Evolutionary conservation across 2,888 invertebrate species (phyloP).

Genomic region (Lasioglossum marginatum): DNA sequence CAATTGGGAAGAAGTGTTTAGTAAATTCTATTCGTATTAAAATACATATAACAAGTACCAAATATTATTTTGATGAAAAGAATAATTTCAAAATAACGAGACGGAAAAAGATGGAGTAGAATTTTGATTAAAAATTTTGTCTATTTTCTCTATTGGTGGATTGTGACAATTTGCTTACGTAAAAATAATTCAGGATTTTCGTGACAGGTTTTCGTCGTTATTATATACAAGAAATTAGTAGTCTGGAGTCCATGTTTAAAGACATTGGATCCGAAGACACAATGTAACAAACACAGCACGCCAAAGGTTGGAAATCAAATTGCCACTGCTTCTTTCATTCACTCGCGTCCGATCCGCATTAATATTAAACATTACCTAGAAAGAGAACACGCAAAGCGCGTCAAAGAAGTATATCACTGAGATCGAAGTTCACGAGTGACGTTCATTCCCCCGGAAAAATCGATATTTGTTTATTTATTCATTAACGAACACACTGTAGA

Average conservation of each 20-base stretch:
- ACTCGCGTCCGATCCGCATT: conserved; percentile 15
- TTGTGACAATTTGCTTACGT: too few species aligned
- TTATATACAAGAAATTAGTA: neutral
- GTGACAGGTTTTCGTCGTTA: neutral
- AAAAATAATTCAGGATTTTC: neutral
- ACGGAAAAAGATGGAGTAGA: neutral
- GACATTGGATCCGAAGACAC: neutral
- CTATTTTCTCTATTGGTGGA: too few species aligned
- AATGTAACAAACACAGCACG: neutral
- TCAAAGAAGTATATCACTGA: neutral
- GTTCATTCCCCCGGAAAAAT: neutral
- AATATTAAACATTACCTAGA: conserved; percentile 31
- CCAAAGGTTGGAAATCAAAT: conserved; percentile 2
- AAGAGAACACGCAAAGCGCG: neutral
- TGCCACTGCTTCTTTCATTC: conserved; percentile 7
- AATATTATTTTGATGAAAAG: neutral
- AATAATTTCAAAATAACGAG: neutral
- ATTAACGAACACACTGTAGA: neutral
- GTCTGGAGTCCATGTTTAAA: neutral
- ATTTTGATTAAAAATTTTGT: too few species aligned
- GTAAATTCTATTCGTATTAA: too few species aligned
- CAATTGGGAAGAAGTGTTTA: too few species aligned
- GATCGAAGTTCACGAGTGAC: conserved; percentile 15
- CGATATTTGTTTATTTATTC: conserved; percentile 15
- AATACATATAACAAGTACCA: too few species aligned